These are phyloP conservation scores for Eupithecia dodoneata DNA, from an alignment of 2,888 invertebrate genomes.

Conservation along the genomic window DNA sequence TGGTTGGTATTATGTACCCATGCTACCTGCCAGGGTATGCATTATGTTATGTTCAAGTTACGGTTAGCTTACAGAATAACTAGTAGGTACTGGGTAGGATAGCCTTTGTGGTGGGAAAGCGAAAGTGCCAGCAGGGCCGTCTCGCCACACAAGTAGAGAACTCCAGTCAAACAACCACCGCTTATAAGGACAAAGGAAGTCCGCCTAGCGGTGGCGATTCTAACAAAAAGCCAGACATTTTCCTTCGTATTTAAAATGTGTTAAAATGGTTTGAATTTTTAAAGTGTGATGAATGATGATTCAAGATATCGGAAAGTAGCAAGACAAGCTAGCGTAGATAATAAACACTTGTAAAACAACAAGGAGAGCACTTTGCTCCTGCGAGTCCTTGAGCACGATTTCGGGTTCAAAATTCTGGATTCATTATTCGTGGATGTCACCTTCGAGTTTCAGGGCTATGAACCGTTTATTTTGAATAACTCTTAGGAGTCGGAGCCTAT, in stretches of 20 bases:
- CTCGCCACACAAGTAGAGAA: conserved; percentile 42
- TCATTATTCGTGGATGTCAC: conserved; percentile 40
- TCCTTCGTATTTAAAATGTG: conserved; percentile 21
- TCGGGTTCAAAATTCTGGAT: conserved; percentile 41
- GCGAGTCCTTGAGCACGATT: conserved; percentile 57
- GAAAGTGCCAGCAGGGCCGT: conserved; percentile 67
- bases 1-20: conserved; percentile 38
- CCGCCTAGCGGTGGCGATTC: conserved; percentile 44
- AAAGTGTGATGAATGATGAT: not conserved
- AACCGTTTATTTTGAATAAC: conserved; percentile 26
- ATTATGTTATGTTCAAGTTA: conserved; percentile 36
- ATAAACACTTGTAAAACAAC: conserved; percentile 35
- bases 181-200: conserved; percentile 65
- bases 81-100: not conserved
- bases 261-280: conserved; percentile 19
- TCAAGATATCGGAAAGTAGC: conserved; percentile 20
- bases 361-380: conserved; percentile 37
- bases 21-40: conserved; percentile 36
- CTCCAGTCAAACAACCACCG: conserved; percentile 48
- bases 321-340: conserved; percentile 29
- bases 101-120: conserved; percentile 61
- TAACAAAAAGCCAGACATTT: conserved; percentile 26
- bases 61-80: conserved; percentile 1
- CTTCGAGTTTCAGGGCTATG: conserved; percentile 29
- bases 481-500: conserved; percentile 18